Conservation (phyloP, 2,113 vertebrate genomes). For the Chascanopsetta lugubris region DNA sequence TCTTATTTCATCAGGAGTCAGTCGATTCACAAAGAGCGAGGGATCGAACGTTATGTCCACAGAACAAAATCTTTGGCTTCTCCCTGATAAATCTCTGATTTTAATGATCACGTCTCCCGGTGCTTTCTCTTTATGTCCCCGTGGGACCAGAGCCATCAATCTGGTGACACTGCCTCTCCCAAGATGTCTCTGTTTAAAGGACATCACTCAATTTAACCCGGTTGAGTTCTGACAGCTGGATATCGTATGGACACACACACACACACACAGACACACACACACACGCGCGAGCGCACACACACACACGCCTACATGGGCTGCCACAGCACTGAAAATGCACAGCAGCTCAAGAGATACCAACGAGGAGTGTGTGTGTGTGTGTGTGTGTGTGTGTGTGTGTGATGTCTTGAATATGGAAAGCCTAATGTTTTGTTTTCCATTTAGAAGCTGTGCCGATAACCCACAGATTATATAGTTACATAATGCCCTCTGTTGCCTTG, state of each 20-base stretch:
- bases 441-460: neutral
- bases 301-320: conserved; percentile 1
- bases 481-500: too few species aligned
- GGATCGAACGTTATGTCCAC: neutral
- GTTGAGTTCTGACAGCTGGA: conserved; percentile 48
- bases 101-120: conserved; percentile 1
- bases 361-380: neutral
- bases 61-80: neutral
- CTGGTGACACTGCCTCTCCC: conserved; percentile 38
- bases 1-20: neutral
- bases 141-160: conserved; percentile 30
- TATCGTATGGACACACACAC: conserved; percentile 37
- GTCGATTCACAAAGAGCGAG: neutral
- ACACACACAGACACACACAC: neutral
- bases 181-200: conserved; percentile 47
- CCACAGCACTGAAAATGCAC: conserved; percentile 4
- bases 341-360: neutral
- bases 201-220: conserved; percentile 49
- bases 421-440: neutral
- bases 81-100: neutral
- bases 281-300: neutral
- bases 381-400: neutral
- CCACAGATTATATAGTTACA: too few species aligned
- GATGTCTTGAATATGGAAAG: neutral
- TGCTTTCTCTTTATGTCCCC: conserved; percentile 23